Evolutionary conservation across 2,113 vertebrate genomes (phyloP), one percentile per base, ranked within the genome.

Genomic region (Corvus cornix): DNA sequence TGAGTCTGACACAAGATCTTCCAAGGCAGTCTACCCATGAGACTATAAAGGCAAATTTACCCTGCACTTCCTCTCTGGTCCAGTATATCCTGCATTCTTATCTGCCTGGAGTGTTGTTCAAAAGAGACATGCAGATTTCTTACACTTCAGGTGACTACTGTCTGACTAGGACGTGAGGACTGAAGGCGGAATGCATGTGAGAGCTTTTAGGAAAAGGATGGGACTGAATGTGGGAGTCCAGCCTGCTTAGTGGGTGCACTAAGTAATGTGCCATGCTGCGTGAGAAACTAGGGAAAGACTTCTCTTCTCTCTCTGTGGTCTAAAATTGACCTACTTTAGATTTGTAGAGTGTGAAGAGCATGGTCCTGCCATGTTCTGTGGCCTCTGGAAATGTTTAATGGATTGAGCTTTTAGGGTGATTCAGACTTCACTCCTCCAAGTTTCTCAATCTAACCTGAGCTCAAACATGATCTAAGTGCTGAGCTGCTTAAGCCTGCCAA

Each of bases 391-490:
- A 31, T 72, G 76, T 81, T 87, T 92, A 90, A 51, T 74, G 55
- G 43, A 48, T 77, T 77, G 83, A 74, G 48, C 0, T 77, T 93
- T 92, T 76, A 67, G 22, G 16, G 46, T 97, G 95, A 97, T 94
- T 96, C 95, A 97, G 82, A 64, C 62, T 60, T 87, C 41, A 41
- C 18, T 89, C 81, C 76, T 86, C 87, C 69, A 88, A 84, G 51
- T 97, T 97, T 93, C 86, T 93, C 79, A 96, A 92, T 77, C 94
- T 86, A 93, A 90, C 84, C 68, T 74, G 72, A 92, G 90, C 85
- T 97, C 94, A 97, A 93, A 95, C 93, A 93, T 95, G 95, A 97
- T 84, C 80, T 95, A 95, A 94, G 39, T 68, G 73, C 68, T 89
- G 86, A 88, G 52, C 39, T 93, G 76, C 69, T 89, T 81, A 90